These are phyloP conservation scores for Galemys pyrenaicus DNA, from an alignment of 2,113 vertebrate species.

Conservation along the genomic window DNA sequence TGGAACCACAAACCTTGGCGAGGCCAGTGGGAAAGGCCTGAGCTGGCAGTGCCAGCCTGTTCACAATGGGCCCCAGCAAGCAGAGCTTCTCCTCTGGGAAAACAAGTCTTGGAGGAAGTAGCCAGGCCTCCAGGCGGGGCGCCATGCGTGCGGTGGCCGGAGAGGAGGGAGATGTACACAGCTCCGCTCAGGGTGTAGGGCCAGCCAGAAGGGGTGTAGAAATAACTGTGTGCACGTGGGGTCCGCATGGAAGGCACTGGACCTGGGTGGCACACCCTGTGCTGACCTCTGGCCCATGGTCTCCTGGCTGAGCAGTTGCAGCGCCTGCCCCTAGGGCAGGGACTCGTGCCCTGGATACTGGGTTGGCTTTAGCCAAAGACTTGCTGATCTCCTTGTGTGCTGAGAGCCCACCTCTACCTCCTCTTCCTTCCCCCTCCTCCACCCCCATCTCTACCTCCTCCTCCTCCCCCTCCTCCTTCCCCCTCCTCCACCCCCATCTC, in stretches of 20 bases:
- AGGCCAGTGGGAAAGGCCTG: background rate
- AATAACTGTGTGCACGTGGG: background rate
- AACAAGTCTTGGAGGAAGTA: background rate
- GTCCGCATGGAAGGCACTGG: too few species aligned
- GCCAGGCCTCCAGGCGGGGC: background rate
- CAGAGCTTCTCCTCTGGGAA: background rate
- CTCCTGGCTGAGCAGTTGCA: constrained; percentile 63
- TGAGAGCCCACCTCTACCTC: too few species aligned
- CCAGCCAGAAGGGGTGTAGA: background rate
- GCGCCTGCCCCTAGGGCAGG: background rate
- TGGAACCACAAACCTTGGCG: background rate
- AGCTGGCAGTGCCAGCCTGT: background rate
- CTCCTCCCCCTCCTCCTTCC: too few species aligned
- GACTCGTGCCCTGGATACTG: constrained; percentile 80
- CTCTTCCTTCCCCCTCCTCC: too few species aligned
- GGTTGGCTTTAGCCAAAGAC: constrained; percentile 90
- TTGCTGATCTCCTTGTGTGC: constrained; percentile 67
- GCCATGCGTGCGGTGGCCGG: background rate
- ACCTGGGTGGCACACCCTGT: too few species aligned
- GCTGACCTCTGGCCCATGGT: background rate
- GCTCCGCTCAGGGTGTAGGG: background rate
- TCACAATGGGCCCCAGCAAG: background rate
- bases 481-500: too few species aligned
- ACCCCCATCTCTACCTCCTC: too few species aligned
- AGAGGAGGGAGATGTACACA: background rate